These are phyloP conservation scores for Calephelis virginiensis DNA, from an alignment of 1,140 invertebrate genomes.

Conservation along the genomic window DNA sequence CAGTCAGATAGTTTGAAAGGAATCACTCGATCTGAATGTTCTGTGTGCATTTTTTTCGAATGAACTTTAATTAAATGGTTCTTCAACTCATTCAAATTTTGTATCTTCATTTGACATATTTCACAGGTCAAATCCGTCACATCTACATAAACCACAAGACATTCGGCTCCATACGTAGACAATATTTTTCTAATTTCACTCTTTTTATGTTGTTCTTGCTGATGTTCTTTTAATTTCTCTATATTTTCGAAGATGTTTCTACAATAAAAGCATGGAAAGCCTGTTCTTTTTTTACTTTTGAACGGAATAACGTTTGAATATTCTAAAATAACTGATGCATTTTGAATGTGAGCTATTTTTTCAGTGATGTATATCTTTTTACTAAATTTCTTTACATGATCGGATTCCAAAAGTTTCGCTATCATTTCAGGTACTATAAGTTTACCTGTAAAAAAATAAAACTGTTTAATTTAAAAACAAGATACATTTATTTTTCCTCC, in stretches of 20 bases:
- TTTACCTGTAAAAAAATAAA: slow-evolving; percentile 43
- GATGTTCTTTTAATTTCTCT: slow-evolving; percentile 47
- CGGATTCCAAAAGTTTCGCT: slow-evolving; percentile 42
- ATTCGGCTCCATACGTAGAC: slow-evolving; percentile 47
- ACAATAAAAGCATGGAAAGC: slow-evolving; percentile 66
- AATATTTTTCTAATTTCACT: slow-evolving; percentile 45
- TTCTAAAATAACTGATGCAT: slow-evolving; percentile 46
- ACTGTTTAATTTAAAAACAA: neutral
- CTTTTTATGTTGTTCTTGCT: slow-evolving; percentile 40
- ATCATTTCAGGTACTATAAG: slow-evolving; percentile 44
- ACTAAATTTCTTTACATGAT: slow-evolving; percentile 20
- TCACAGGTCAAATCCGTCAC: slow-evolving; percentile 41
- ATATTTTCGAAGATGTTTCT: slow-evolving; percentile 50
- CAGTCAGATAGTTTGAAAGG: slow-evolving; percentile 51
- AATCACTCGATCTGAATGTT: slow-evolving; percentile 55
- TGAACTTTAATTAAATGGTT: slow-evolving; percentile 52
- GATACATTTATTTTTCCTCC: neutral
- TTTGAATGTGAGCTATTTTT: slow-evolving; percentile 53
- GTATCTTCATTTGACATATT: slow-evolving; percentile 48
- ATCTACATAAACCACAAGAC: slow-evolving; percentile 58
- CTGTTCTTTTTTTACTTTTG: slow-evolving; percentile 49
- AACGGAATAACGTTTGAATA: slow-evolving; percentile 58
- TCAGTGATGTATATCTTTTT: slow-evolving; percentile 47
- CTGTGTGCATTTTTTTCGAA: slow-evolving; percentile 47
- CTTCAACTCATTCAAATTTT: slow-evolving; percentile 54